Conservation (phyloP, 2,113 vertebrate genomes). For the Vimba vimba region DNA sequence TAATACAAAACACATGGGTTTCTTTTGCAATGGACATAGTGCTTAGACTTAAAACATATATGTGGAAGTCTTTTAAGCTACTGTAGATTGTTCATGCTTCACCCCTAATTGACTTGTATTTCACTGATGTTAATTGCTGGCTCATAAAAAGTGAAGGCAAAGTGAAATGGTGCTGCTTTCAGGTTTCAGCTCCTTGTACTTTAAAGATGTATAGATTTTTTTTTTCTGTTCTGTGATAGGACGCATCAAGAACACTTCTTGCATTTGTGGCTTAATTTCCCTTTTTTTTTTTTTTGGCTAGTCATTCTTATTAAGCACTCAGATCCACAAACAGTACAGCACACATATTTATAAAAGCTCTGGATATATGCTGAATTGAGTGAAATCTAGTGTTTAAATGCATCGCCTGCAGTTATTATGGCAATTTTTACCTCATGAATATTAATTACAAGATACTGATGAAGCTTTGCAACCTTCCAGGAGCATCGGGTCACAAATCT, state of each 20-base stretch:
- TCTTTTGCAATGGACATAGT: constrained; percentile 1
- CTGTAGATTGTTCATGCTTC: background rate
- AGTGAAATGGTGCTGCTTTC: background rate
- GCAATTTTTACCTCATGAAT: background rate
- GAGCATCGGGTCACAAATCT: background rate
- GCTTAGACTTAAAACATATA: background rate
- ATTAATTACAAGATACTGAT: background rate
- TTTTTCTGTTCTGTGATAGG: background rate
- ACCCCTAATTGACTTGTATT: background rate
- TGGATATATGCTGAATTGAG: background rate
- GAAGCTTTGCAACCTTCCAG: constrained; percentile 1
- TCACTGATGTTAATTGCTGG: background rate
- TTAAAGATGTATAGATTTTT: background rate
- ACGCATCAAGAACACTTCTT: background rate
- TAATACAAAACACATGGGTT: constrained; percentile 33
- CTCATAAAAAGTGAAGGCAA: too few relatives aligned
- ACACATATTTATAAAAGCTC: background rate
- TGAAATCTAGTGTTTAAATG: background rate
- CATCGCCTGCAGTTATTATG: background rate
- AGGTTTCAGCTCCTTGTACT: background rate
- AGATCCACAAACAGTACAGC: background rate
- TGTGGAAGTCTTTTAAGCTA: background rate
- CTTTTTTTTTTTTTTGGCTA: background rate
- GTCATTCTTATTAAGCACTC: background rate
- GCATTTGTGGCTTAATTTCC: background rate